These are phyloP conservation scores for Oxyura jamaicensis DNA, from an alignment of 2,113 vertebrate species.

Conservation along the genomic window DNA sequence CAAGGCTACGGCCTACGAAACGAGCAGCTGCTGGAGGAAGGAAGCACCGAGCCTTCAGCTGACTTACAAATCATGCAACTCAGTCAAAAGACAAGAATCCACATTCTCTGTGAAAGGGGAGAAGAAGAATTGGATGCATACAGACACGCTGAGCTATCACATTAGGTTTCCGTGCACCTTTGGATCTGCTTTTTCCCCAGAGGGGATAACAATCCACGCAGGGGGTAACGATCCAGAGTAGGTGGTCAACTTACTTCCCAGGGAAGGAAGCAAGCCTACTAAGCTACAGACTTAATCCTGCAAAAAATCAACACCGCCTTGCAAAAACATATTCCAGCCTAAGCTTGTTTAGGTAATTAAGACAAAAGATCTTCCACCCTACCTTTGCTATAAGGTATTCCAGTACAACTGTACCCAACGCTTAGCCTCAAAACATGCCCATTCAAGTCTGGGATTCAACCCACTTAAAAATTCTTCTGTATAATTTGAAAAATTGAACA, in stretches of 20 bases:
- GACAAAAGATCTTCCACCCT: constrained; percentile 45
- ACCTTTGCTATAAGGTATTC: constrained; percentile 43
- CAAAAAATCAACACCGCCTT: not conserved
- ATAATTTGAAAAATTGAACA: constrained; percentile 31
- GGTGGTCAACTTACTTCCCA: not conserved
- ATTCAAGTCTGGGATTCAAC: constrained; percentile 41
- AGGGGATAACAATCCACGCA: too few species aligned
- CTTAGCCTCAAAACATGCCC: constrained; percentile 58
- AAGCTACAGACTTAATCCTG: constrained; percentile 22
- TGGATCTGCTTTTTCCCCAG: not conserved
- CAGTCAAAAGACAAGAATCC: not conserved
- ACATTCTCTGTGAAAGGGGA: not conserved
- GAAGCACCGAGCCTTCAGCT: not conserved
- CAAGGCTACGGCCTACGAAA: not conserved
- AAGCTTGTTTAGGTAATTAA: constrained; percentile 60
- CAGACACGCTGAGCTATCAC: not conserved
- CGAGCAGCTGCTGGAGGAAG: not conserved
- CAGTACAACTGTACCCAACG: not conserved
- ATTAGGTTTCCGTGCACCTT: not conserved
- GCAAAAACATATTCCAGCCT: constrained; percentile 44
- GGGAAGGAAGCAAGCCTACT: not conserved
- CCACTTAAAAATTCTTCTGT: constrained; percentile 40
- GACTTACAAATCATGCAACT: not conserved
- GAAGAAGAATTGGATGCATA: not conserved
- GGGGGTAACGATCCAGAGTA: not conserved